phyloP scores from a whole-genome alignment of 2,888 invertebrate genomes.

The Orthosia gothica region DNA sequence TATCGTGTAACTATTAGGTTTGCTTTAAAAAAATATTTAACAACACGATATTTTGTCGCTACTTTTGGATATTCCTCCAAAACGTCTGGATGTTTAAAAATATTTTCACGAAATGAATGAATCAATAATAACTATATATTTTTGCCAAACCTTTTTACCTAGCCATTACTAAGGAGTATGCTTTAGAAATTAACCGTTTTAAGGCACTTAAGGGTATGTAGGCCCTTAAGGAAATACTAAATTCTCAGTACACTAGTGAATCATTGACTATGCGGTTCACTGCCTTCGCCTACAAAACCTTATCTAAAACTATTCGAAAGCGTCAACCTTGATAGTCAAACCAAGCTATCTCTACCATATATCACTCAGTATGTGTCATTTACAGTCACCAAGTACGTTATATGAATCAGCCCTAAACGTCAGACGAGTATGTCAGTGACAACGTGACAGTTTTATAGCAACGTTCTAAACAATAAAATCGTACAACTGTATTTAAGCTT shows the following conservation, averaged over 20 bases:
- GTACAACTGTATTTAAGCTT: slow-evolving; percentile 28
- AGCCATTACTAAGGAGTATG: no score
- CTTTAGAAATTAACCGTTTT: no score
- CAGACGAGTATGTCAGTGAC: slow-evolving; percentile 34
- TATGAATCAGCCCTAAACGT: slow-evolving; percentile 43
- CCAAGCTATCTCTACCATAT: slow-evolving; percentile 21
- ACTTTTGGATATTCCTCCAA: no score
- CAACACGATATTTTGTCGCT: no score
- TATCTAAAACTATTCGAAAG: slow-evolving; percentile 26
- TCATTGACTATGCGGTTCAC: not conserved
- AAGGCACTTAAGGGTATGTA: no score
- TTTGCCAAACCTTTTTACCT: no score
- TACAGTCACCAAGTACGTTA: slow-evolving; percentile 46
- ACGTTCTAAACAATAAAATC: slow-evolving; percentile 53
- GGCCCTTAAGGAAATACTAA: no score
- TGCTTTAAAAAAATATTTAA: no score
- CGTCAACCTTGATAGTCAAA: slow-evolving; percentile 41
- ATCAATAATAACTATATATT: no score
- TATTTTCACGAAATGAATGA: no score
- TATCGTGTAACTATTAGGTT: no score
- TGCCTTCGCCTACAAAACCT: slow-evolving; percentile 7
- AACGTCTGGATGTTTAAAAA: no score
- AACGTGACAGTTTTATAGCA: slow-evolving; percentile 65
- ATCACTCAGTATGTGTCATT: slow-evolving; percentile 42
- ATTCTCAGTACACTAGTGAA: not conserved